These are phyloP conservation scores for Aleadryas rufinucha DNA, from an alignment of 2,113 vertebrate genomes.

Conservation along the genomic window DNA sequence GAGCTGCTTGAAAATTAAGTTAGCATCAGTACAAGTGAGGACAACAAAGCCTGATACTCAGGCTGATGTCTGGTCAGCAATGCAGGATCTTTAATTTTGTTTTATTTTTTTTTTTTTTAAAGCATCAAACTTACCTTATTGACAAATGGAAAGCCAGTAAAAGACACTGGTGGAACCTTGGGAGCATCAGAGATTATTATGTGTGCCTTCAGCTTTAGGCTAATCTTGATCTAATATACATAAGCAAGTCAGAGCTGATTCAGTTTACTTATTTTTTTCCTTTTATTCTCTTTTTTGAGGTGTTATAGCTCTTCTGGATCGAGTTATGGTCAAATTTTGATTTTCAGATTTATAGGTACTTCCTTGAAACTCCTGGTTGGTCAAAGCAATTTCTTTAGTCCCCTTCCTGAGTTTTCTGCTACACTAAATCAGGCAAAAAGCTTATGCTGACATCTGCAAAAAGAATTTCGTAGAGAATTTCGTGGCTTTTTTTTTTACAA, in stretches of 20 bases:
- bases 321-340: not conserved
- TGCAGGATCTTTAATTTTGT: not conserved
- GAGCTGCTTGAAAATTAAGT: conserved; percentile 16
- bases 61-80: not conserved
- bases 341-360: not conserved
- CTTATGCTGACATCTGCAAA: conserved; percentile 70
- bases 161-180: not conserved
- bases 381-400: conserved; percentile 7
- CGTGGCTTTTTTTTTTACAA: conserved; percentile 51
- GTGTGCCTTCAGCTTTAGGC: not conserved
- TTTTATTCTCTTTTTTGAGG: not conserved
- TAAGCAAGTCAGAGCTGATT: not conserved
- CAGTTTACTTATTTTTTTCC: not conserved
- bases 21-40: not conserved
- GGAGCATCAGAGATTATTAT: not conserved
- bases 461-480: conserved; percentile 60
- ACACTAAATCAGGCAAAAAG: conserved; percentile 30
- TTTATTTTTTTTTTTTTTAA: not conserved
- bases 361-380: not conserved
- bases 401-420: conserved; percentile 39
- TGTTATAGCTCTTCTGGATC: not conserved
- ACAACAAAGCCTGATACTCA: not conserved
- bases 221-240: not conserved
- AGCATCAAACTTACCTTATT: not conserved
- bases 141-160: not conserved